Evolutionary conservation across 2,888 invertebrate genomes (phyloP), one percentile per base, ranked within the genome.

Genomic region (Lasioglossum leucozonium): DNA sequence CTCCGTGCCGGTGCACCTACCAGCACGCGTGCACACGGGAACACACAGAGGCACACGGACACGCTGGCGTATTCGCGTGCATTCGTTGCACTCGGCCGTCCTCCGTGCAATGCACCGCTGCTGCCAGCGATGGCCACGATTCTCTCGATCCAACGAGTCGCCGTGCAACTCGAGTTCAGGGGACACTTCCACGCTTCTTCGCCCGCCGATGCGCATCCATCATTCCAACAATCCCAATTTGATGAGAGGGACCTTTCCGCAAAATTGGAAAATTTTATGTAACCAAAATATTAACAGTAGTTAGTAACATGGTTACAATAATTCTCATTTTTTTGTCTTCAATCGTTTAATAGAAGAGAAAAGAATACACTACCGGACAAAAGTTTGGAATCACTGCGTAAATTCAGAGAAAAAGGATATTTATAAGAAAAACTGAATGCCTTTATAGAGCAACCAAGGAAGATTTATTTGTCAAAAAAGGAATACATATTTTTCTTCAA

Each of bases 1-100:
- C 86, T 88, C 87, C 79, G 83, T 78, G 88, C 81, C 77, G 84
- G 88, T 78, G 83, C 90, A 88, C 81, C 84, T 89, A 85, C 74
- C 82, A 77, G 81, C 75, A 34, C 79, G 62, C 80, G 44, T 69
- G 72, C 84, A 58, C 77, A n/a, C 42, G 62, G 42, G n/a, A 42
- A 30, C 44, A n/a, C 47, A 34, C 55, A 1, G 22, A 10, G 22
- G 22, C 51, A 22, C 51, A 51, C 18, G 72, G 51, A 11, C 30
- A 73, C 67, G 4, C 42, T 22, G 1, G 77, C 80, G 77, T 58
- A 55, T 42, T 65, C 58, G 74, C 47, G 51, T 65, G 37, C 30
- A 62, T 81, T 75, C 80, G 88, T 82, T 80, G 88, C 88, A 85
- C 89, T 79, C 82, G 82, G 75, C 47, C 88, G 78, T 77, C 67